Evolutionary conservation across 1,140 invertebrate species (phyloP), one percentile per base, ranked within the genome.

Genomic region (Helicoverpa zea): DNA sequence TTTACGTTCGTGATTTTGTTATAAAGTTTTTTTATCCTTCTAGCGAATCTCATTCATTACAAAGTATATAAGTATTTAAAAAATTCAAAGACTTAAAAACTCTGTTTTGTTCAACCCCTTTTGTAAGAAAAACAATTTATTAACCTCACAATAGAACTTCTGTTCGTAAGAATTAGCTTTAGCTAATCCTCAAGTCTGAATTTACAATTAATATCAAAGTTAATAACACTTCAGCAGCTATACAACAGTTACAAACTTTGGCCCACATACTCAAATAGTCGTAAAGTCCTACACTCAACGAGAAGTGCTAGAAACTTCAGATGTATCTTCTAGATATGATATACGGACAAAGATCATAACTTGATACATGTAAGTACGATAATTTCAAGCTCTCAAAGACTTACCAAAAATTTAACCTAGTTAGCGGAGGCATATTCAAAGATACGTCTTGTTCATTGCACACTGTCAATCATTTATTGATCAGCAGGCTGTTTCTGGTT

Each of bases 161-260:
- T n/a, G 29, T 23, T 29, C 23, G 14, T 30, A 64, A 70, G 49
- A 70, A 70, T 29, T 23, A 70, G 49, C 47, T 12, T n/a, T 29
- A 70, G 16, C 47, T 70, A n/a, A 51, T 52, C 23, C 66, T 52
- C 1, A 70, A 52, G 35, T 70, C 12, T 70, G 12, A 66, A 66
- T 70, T 63, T 12, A 70, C 35, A 70, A 70, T 72, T 72, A 72
- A 72, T 72, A 54, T 72, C 35, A 9, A 72, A 72, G 23, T 72
- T 72, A 72, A 52, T 52, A 51, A 52, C 49, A 52, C 49, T 72
- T 51, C 66, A 52, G 68, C 64, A 52, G 68, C 23, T 72, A 72
- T 72, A 13, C 49, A 14, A n/a, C 49, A 52, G 18, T 54, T 14
- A 12, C 18, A 52, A 72, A 72, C 18, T 72, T 72, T 30, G 18